phyloP scores from a whole-genome alignment of 2,113 vertebrate genomes.

The Mastomys natalensis region DNA sequence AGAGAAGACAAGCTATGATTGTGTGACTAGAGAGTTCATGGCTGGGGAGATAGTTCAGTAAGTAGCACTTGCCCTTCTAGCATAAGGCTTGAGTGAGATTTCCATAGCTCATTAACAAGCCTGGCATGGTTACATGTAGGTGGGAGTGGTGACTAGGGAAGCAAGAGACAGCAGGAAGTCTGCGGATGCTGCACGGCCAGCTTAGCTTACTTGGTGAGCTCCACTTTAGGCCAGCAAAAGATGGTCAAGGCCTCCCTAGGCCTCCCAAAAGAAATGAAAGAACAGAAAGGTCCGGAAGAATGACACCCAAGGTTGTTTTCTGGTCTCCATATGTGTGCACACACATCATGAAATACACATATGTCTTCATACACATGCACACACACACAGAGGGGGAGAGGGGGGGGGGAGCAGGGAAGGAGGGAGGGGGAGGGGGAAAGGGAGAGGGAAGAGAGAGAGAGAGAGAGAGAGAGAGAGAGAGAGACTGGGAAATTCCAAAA shows the following conservation, averaged over 20 bases:
- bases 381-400: too few relatives aligned
- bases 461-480: too few relatives aligned
- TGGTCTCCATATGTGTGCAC: not conserved
- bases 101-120: not conserved
- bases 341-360: not conserved
- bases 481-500: not conserved
- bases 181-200: not conserved
- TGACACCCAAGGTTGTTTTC: not conserved
- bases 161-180: too few relatives aligned
- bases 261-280: not conserved
- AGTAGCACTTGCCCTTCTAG: not conserved
- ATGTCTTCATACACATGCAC: not conserved
- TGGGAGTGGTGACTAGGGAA: too few relatives aligned
- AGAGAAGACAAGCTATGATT: constrained; percentile 18
- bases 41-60: not conserved
- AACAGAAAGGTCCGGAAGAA: not conserved
- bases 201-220: not conserved
- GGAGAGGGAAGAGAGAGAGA: too few relatives aligned
- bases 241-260: too few relatives aligned
- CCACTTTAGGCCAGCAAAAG: not conserved
- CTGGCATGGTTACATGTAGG: too few relatives aligned
- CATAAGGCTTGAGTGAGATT: too few relatives aligned
- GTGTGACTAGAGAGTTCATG: not conserved
- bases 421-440: too few relatives aligned
- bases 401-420: too few relatives aligned